phyloP scores from a whole-genome alignment of 1,140 invertebrate genomes.

The Formica exsecta region DNA sequence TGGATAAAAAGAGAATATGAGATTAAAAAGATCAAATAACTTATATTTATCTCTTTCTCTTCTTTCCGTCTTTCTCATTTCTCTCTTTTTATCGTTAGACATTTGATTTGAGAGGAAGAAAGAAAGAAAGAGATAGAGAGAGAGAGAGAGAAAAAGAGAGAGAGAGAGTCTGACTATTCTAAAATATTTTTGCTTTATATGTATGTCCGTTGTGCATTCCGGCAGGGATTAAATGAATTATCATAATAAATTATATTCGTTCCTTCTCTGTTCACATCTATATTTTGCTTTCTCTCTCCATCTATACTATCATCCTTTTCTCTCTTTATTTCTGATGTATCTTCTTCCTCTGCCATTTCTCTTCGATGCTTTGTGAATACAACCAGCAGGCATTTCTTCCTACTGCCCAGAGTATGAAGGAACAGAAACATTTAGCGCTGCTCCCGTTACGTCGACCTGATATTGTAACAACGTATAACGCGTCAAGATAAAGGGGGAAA shows the following conservation, averaged over 20 bases:
- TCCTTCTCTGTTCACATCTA: background rate
- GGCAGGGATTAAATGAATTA: background rate
- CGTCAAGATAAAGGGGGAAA: background rate
- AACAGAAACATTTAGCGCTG: conserved; percentile 54
- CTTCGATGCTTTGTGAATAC: conserved; percentile 24
- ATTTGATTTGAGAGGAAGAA: background rate
- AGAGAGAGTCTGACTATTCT: background rate
- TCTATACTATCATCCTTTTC: background rate
- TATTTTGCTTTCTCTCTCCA: background rate
- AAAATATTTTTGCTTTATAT: background rate
- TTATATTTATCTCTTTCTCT: too few relatives aligned
- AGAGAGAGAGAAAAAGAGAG: too few relatives aligned
- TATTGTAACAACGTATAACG: conserved; percentile 42
- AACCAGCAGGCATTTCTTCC: conserved; percentile 22
- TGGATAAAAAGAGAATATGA: background rate
- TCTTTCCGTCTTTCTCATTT: background rate
- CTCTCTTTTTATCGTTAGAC: background rate
- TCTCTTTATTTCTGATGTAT: conserved; percentile 25
- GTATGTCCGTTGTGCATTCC: background rate
- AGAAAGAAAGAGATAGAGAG: too few relatives aligned
- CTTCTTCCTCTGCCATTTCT: conserved; percentile 2
- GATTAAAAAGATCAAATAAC: too few relatives aligned
- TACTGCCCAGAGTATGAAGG: conserved; percentile 37
- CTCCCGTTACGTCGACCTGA: conserved; percentile 55
- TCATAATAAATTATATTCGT: background rate